Base-by-base conservation (phyloP, 2,113 vertebrate species). In the Passer montanus region DNA sequence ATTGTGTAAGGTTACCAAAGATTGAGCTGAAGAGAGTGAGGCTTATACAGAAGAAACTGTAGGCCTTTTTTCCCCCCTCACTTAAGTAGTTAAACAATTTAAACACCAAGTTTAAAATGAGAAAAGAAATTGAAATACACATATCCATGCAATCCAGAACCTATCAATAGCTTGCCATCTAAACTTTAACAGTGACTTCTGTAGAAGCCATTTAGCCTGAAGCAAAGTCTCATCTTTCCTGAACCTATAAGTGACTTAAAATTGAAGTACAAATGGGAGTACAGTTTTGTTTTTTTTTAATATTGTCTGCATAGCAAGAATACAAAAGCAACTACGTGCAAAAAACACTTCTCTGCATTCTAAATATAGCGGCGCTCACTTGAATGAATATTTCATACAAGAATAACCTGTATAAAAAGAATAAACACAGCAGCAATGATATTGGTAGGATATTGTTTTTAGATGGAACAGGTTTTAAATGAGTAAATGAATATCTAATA, bases 321-420 rank as follows among this genome's bases (percentile, higher is more conserved):
- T 88, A 95, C 82, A 95, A 96, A 96, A 92, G 92, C 76, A 94
- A 83, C 90, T 88, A 72, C 1, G 3, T 94, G 94, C 84, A 87
- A 84, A 93, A 95, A 93, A n/a, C 85, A 80, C 75, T 93, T 96
- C 41, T 77, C 83, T 90, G 35, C 24, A 44, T 94, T 95, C 94
- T 97, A 97, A 96, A 97, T 96, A 95, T 97, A 97, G 93, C 73
- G 84, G 90, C 14, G 0, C 94, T 84, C 86, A 92, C 89, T 93
- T 95, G 79, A 96, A 95, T 96, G 64, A 97, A 94, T 95, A 93
- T 97, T 96, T 97, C 84, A 94, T 96, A 89, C 63, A 92, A 84
- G 87, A 96, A 95, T 89, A 96, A 85, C 89, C 88, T 88, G 90
- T 96, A 95, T 87, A 91, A 96, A 94, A 41, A 63, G 58, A 93